phyloP scores from a whole-genome alignment of 1,140 invertebrate genomes.

The Rhyzopertha dominica region DNA sequence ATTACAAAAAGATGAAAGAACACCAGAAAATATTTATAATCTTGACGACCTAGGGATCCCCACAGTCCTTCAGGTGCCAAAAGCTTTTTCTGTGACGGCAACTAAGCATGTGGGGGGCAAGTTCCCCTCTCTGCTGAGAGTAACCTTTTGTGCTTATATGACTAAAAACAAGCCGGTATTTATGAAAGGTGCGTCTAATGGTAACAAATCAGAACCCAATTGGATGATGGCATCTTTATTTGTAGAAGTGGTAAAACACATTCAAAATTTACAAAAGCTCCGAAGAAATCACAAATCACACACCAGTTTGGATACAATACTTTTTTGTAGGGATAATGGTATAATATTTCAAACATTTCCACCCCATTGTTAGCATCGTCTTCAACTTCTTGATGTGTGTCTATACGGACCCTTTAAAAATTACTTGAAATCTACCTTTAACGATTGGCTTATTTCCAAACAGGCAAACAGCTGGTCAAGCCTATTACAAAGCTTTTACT shows the following conservation, averaged over 20 bases:
- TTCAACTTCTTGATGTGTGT: too few species aligned
- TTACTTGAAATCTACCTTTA: too few species aligned
- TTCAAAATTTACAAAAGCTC: conserved; percentile 23
- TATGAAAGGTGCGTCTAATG: conserved; percentile 25
- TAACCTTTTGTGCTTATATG: conserved; percentile 40
- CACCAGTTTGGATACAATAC: too few species aligned
- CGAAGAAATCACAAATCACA: too few species aligned
- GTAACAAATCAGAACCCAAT: conserved; percentile 43
- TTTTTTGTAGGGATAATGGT: too few species aligned
- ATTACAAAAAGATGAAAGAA: conserved; percentile 35
- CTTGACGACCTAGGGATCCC: conserved; percentile 44
- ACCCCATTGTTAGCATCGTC: too few species aligned
- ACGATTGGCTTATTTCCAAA: too few species aligned
- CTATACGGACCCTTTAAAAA: too few species aligned
- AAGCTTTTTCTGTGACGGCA: conserved; percentile 40
- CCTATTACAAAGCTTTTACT: too few species aligned
- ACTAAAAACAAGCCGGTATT: conserved; percentile 39
- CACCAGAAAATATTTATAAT: conserved; percentile 41
- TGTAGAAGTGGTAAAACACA: conserved; percentile 41
- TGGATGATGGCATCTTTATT: conserved; percentile 48
- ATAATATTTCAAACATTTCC: conserved; percentile 1
- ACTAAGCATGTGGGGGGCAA: conserved; percentile 41
- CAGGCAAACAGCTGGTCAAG: too few species aligned
- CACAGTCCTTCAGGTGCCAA: conserved; percentile 43
- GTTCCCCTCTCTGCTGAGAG: conserved; percentile 39